These are phyloP conservation scores for Indicator indicator DNA, from an alignment of 2,113 vertebrate species.

Conservation along the genomic window DNA sequence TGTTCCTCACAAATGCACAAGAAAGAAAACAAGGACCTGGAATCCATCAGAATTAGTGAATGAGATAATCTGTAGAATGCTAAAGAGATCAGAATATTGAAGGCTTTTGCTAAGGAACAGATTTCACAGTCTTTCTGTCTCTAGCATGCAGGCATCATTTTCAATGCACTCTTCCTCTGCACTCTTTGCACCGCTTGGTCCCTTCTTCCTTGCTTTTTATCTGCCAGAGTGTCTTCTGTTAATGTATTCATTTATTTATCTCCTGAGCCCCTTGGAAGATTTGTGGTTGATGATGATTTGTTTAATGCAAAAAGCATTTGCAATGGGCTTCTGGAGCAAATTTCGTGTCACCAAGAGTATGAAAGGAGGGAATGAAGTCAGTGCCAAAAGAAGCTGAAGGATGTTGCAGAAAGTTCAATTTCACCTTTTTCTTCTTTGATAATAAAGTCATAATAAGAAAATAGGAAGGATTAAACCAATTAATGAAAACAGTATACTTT, in stretches of 20 bases:
- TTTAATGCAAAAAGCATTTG: neutral
- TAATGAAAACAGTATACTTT: fast-evolving
- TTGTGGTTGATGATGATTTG: neutral
- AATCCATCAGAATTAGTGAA: neutral
- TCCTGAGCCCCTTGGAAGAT: neutral
- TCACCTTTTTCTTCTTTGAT: neutral
- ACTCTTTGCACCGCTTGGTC: neutral
- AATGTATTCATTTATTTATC: neutral
- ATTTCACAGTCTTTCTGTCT: neutral
- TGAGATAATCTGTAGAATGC: neutral
- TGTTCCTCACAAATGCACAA: neutral
- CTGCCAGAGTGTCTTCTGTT: neutral
- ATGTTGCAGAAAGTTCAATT: neutral
- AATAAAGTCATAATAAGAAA: neutral
- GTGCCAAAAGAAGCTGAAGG: neutral
- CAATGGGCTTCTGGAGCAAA: neutral
- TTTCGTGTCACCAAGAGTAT: neutral
- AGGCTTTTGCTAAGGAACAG: neutral
- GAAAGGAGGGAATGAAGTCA: neutral
- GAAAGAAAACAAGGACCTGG: neutral
- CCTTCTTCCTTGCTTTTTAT: neutral
- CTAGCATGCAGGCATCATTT: neutral
- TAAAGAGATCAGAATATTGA: neutral
- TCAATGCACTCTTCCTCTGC: neutral
- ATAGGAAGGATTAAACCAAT: neutral